Percentiles rank a stretch among this genome's conserved stretches.
These are phyloP conservation scores for Phalera bucephala DNA, from an alignment of 2,888 invertebrate species.

Conservation along the genomic window DNA sequence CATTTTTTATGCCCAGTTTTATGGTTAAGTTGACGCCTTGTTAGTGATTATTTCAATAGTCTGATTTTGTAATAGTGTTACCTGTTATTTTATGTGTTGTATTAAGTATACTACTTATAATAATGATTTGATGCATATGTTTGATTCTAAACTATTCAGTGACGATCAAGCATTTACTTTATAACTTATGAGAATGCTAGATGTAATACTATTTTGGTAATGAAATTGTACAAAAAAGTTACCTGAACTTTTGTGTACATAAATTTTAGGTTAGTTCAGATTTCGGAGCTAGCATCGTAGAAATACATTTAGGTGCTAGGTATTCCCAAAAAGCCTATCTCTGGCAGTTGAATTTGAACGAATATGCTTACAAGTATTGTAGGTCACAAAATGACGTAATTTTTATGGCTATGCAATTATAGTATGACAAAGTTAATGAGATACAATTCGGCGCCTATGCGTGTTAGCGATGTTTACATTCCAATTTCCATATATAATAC, in stretches of 20 bases:
- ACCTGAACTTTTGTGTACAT: slow-evolving; percentile 67
- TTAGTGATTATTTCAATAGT: slow-evolving; percentile 69
- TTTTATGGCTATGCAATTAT: slow-evolving; percentile 9
- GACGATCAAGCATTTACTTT: slow-evolving; percentile 41
- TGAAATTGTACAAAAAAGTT: slow-evolving; percentile 69
- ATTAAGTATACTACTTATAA: slow-evolving; percentile 21
- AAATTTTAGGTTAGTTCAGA: slow-evolving; percentile 34
- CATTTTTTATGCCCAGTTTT: slow-evolving; percentile 54
- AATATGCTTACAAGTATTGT: slow-evolving; percentile 8
- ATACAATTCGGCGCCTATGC: background rate
- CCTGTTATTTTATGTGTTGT: slow-evolving; percentile 63
- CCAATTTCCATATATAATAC: slow-evolving; percentile 44
- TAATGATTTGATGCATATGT: slow-evolving; percentile 2
- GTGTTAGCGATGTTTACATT: slow-evolving; percentile 37
- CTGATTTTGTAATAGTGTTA: slow-evolving; percentile 69
- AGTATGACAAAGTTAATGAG: background rate
- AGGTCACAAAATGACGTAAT: slow-evolving; percentile 7
- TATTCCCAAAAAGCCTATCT: slow-evolving; percentile 28
- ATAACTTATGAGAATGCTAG: slow-evolving; percentile 18
- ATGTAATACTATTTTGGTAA: slow-evolving; percentile 19
- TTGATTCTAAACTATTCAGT: slow-evolving; percentile 20
- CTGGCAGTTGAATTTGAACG: slow-evolving; percentile 15
- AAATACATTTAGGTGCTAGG: slow-evolving; percentile 51
- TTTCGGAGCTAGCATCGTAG: slow-evolving; percentile 42
- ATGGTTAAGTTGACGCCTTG: slow-evolving; percentile 59